phyloP scores from a whole-genome alignment of 2,888 invertebrate species.

The Heteromyza rotundicornis region DNA sequence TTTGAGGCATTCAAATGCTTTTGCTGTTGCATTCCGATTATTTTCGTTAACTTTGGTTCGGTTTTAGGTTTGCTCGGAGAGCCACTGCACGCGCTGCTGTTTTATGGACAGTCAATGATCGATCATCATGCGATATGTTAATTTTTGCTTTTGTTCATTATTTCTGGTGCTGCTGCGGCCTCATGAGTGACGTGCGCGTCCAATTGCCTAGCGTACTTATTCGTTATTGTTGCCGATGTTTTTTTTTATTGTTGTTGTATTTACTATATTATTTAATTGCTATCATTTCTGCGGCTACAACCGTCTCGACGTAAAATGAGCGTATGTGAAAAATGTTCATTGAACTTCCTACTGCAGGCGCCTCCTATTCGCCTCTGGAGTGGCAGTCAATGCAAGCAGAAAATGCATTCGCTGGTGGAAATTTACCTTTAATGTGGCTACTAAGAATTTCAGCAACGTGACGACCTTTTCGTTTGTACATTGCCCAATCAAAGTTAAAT shows the following conservation, averaged over 20 bases:
- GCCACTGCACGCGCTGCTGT: not conserved
- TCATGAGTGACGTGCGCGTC: not conserved
- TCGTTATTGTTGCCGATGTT: not conserved
- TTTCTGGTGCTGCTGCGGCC: too few species aligned
- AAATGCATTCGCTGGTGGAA: not conserved
- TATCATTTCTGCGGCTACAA: not conserved
- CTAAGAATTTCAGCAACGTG: not conserved
- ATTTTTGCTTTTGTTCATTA: not conserved
- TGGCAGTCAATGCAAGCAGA: too few species aligned
- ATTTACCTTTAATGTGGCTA: too few species aligned
- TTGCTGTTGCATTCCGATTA: not conserved
- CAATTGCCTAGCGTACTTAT: too few species aligned
- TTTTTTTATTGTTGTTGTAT: not conserved
- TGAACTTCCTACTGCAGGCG: not conserved
- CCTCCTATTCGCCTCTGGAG: not conserved
- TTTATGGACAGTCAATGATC: not conserved
- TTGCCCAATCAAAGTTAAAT: too few species aligned
- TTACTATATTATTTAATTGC: not conserved
- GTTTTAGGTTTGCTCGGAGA: too few species aligned
- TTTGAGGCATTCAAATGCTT: too few species aligned
- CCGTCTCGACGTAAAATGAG: not conserved
- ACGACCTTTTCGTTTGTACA: too few species aligned
- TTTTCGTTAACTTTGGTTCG: not conserved
- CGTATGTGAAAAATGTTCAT: constrained; percentile 1
- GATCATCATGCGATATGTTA: constrained; percentile 12